phyloP scores from a whole-genome alignment of 2,888 invertebrate genomes.

The Seira sanloemensis region DNA sequence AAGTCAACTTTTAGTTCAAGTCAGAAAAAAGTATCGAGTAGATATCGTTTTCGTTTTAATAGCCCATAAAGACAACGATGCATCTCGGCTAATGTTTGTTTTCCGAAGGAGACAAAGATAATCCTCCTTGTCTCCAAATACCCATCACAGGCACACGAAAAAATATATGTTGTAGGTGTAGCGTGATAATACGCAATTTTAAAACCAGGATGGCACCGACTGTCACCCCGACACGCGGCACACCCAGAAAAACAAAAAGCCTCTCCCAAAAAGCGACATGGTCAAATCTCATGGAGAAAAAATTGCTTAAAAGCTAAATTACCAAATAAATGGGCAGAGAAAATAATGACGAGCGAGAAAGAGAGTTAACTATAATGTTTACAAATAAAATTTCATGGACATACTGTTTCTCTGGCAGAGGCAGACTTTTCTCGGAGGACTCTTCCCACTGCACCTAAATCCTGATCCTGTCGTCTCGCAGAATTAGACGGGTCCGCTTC shows the following conservation, averaged over 20 bases:
- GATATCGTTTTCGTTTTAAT: constrained; percentile 35
- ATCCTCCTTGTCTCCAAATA: constrained; percentile 15
- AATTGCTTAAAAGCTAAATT: constrained; percentile 18
- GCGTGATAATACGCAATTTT: constrained; percentile 72
- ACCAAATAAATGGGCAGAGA: constrained; percentile 4
- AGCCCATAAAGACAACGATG: constrained; percentile 27
- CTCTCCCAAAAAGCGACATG: constrained; percentile 49
- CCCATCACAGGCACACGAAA: constrained; percentile 18
- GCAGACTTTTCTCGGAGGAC: constrained; percentile 26
- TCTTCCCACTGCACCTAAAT: constrained; percentile 3
- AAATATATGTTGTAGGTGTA: constrained; percentile 42
- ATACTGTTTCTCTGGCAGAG: constrained; percentile 41
- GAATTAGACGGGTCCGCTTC: not conserved
- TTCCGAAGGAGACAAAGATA: constrained; percentile 17
- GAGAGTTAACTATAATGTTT: constrained; percentile 41
- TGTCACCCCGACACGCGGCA: constrained; percentile 67
- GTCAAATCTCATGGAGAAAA: constrained; percentile 15
- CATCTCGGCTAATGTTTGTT: too few species aligned
- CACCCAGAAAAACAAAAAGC: constrained; percentile 26
- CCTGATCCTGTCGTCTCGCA: constrained; percentile 12
- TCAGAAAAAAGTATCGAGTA: constrained; percentile 33
- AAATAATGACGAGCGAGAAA: constrained; percentile 24
- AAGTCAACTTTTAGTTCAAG: constrained; percentile 31
- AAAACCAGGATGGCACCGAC: constrained; percentile 73
- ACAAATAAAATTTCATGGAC: constrained; percentile 60